Conservation (phyloP, 2,797 vertebrate species). For the Oryzias sinensis region DNA sequence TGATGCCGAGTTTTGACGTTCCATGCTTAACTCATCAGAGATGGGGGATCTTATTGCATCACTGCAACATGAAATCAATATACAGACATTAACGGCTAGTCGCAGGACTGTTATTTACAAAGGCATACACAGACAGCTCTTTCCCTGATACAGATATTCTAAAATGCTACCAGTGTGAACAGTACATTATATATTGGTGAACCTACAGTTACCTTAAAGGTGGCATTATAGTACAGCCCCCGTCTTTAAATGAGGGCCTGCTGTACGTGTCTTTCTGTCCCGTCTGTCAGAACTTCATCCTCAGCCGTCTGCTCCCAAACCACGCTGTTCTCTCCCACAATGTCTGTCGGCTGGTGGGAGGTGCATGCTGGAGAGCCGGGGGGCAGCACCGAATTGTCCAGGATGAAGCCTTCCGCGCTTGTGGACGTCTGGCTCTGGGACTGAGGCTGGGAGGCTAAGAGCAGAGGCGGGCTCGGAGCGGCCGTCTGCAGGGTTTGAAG, state of each 20-base stretch:
- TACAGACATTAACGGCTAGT: conserved; percentile 42
- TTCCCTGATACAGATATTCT: conserved; percentile 73
- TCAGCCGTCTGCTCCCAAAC: conserved; percentile 64
- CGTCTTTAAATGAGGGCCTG: conserved; percentile 63
- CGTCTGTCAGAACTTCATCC: conserved; percentile 55
- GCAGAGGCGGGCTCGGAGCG: conserved; percentile 29
- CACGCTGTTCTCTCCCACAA: conserved; percentile 34
- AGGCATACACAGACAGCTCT: conserved; percentile 55
- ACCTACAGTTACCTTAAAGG: conserved; percentile 65
- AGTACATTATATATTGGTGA: conserved; percentile 66
- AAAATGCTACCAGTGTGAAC: conserved; percentile 75
- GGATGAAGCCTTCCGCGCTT: conserved; percentile 55
- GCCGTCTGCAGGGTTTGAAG: conserved; percentile 64
- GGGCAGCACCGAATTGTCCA: conserved; percentile 58
- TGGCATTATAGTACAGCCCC: conserved; percentile 38
- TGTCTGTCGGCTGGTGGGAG: conserved; percentile 58
- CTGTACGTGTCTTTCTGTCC: conserved; percentile 59
- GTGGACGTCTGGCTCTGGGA: conserved; percentile 46
- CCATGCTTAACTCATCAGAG: conserved; percentile 24
- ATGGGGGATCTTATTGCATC: conserved; percentile 60
- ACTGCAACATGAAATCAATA: conserved; percentile 50
- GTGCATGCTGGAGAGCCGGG: conserved; percentile 46
- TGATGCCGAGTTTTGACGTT: conserved; percentile 9
- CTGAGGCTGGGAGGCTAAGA: conserved; percentile 42
- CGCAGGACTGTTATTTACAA: conserved; percentile 75